Conservation (phyloP, 53 echinoderm and acorn worm genomes). For the Hippasteria phrygiana region DNA sequence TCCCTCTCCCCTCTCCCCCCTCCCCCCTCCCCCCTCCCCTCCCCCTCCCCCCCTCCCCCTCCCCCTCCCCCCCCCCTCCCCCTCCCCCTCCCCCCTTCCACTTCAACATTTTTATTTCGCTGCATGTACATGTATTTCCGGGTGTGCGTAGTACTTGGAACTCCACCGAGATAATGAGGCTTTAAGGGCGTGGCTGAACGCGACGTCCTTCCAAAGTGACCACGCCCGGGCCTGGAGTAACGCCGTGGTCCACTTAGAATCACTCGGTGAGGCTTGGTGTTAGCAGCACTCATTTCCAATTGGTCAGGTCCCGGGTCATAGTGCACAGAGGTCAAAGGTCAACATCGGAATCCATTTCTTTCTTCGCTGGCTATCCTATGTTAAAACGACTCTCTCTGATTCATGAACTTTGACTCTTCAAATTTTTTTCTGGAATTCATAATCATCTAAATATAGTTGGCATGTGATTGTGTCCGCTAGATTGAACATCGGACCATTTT, state of each 20-base stretch:
- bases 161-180: slow-evolving; percentile 77
- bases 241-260: slow-evolving; percentile 82
- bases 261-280: slow-evolving; percentile 82
- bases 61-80: too few relatives aligned
- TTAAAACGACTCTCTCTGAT: too few relatives aligned
- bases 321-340: slow-evolving; percentile 8
- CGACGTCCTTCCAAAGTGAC: slow-evolving; percentile 80
- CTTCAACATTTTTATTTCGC: too few relatives aligned
- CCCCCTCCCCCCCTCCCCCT: too few relatives aligned
- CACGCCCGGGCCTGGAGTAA: slow-evolving; percentile 96
- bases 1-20: too few relatives aligned
- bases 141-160: slow-evolving; percentile 78
- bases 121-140: background rate
- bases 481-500: background rate
- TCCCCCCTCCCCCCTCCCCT: too few relatives aligned
- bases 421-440: background rate
- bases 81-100: background rate
- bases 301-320: background rate
- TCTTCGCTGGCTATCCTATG: background rate
- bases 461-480: slow-evolving; percentile 4
- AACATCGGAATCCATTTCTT: background rate
- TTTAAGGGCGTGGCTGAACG: slow-evolving; percentile 91
- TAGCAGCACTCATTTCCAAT: slow-evolving; percentile 30
- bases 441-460: slow-evolving; percentile 5
- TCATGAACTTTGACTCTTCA: background rate